A percentile compares a stretch with the other conserved stretches of the same genome.
phyloP scores from a whole-genome alignment of 2,888 invertebrate species.

The Autographa pulchrina region DNA sequence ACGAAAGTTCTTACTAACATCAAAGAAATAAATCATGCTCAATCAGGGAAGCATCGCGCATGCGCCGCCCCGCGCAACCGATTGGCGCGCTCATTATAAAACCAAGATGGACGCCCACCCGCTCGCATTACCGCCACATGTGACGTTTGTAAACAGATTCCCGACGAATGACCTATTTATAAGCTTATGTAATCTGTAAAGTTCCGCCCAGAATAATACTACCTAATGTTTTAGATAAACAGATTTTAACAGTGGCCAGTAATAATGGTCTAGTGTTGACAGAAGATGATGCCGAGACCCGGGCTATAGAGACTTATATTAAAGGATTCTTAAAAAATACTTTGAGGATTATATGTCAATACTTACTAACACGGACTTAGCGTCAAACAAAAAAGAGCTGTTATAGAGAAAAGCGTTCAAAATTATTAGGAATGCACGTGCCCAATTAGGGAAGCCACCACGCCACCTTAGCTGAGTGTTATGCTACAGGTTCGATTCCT shows the following conservation, averaged over 20 bases:
- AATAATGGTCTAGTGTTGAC: not conserved
- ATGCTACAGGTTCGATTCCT: not conserved
- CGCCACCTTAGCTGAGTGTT: not conserved
- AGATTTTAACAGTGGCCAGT: not conserved
- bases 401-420: too few relatives aligned
- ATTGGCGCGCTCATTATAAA: constrained; percentile 77
- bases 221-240: not conserved
- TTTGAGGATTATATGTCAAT: not conserved
- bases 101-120: constrained; percentile 81
- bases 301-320: too few relatives aligned
- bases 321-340: too few relatives aligned
- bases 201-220: constrained; percentile 47
- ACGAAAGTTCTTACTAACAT: constrained; percentile 7
- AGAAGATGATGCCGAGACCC: not conserved
- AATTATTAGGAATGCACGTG: not conserved
- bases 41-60: constrained; percentile 50
- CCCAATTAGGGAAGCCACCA: not conserved
- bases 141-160: constrained; percentile 56
- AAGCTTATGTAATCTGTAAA: constrained; percentile 37
- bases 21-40: constrained; percentile 51
- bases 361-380: not conserved
- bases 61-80: constrained; percentile 75
- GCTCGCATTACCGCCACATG: constrained; percentile 75
- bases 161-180: constrained; percentile 74
- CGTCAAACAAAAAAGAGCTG: too few relatives aligned